Conservation (phyloP, 1,140 invertebrate genomes). For the Triops cancriformis region DNA sequence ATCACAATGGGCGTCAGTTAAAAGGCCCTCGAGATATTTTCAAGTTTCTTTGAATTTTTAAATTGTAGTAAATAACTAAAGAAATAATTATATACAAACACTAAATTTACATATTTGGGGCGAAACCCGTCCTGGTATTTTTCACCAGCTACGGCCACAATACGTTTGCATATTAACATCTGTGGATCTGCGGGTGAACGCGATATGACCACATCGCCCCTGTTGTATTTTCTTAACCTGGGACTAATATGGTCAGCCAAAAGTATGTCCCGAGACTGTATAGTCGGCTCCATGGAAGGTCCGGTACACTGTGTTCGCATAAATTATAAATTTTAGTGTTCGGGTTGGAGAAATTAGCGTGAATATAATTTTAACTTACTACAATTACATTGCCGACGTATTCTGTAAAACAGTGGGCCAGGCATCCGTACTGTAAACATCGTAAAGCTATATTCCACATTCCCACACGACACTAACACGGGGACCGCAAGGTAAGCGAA, state of each 20-base stretch:
- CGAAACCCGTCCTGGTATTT: constrained; percentile 42
- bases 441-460: background rate
- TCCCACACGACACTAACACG: background rate
- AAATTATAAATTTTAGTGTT: background rate
- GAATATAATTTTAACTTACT: background rate
- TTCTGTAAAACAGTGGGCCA: background rate
- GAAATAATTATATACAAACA: background rate
- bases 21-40: too few relatives aligned
- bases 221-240: constrained; percentile 48
- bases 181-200: constrained; percentile 67
- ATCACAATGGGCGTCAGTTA: too few relatives aligned
- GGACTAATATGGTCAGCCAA: constrained; percentile 69
- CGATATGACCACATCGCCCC: constrained; percentile 75
- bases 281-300: constrained; percentile 84
- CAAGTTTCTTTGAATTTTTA: too few relatives aligned
- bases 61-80: too few relatives aligned
- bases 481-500: too few relatives aligned
- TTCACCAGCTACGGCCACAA: constrained; percentile 61
- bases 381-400: background rate
- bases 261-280: constrained; percentile 67
- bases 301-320: constrained; percentile 59
- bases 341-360: background rate
- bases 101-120: constrained; percentile 30
- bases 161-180: constrained; percentile 75
- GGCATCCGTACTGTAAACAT: background rate